Conservation (phyloP, 2,888 invertebrate species). For the Helicoverpa assulta region DNA sequence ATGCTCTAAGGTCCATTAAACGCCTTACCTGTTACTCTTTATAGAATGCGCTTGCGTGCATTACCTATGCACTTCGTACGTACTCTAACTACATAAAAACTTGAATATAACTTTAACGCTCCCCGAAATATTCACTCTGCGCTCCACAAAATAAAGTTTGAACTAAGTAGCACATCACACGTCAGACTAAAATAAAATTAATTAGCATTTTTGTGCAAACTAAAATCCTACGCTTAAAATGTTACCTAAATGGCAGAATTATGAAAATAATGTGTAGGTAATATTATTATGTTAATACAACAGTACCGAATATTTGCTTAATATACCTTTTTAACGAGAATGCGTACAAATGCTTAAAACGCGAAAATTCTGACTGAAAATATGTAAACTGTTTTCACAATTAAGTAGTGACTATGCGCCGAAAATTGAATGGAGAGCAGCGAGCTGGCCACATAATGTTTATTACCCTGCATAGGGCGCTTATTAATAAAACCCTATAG, state of each 20-base stretch:
- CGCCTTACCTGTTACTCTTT: constrained; percentile 32
- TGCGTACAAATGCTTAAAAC: constrained; percentile 5
- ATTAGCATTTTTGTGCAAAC: constrained; percentile 12
- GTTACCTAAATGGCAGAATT: constrained; percentile 16
- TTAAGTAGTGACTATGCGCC: constrained; percentile 30
- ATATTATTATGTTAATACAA: constrained; percentile 2
- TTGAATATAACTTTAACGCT: background rate
- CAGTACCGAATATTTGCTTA: constrained; percentile 7
- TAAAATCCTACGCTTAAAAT: constrained; percentile 4
- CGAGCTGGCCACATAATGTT: constrained; percentile 63
- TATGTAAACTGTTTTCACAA: constrained; percentile 24
- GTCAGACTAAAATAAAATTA: constrained; percentile 10
- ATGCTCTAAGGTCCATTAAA: constrained; percentile 35
- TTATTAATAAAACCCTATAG: constrained; percentile 81
- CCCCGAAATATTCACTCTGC: background rate
- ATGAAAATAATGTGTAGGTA: constrained; percentile 14
- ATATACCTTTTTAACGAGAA: constrained; percentile 2
- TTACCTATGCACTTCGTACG: background rate
- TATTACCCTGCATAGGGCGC: constrained; percentile 67
- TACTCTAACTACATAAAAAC: background rate
- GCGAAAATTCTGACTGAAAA: constrained; percentile 17
- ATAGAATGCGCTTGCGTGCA: constrained; percentile 12
- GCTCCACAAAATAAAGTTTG: background rate
- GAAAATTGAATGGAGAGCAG: constrained; percentile 57
- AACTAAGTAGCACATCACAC: background rate